Percentiles rank a stretch among this genome's conserved stretches.
Evolutionary conservation across 1,140 invertebrate species (phyloP).

Genomic region (Listronotus oregonensis): DNA sequence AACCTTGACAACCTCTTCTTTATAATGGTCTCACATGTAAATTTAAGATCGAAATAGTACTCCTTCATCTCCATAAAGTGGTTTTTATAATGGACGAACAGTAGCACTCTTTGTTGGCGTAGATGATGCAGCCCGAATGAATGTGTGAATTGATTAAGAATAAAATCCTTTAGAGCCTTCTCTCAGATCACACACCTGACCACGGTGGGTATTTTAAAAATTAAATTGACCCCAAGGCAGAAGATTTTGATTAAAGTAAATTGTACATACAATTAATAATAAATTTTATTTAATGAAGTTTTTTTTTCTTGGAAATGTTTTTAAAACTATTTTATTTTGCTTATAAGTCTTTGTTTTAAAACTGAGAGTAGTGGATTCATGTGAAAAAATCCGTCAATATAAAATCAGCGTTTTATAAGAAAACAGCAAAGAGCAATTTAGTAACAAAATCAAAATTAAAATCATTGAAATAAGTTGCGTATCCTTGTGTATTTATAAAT

Average conservation of each 20-base stretch:
- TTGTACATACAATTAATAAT: not conserved
- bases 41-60: conserved; percentile 25
- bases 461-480: too few relatives aligned
- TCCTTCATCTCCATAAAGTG: conserved; percentile 31
- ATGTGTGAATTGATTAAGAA: conserved; percentile 47
- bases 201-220: conserved; percentile 23
- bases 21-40: conserved; percentile 16
- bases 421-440: too few relatives aligned
- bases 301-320: too few relatives aligned
- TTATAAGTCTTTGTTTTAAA: too few relatives aligned
- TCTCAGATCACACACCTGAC: conserved; percentile 39
- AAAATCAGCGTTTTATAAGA: too few relatives aligned
- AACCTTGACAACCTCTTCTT: conserved; percentile 25
- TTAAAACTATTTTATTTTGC: too few relatives aligned
- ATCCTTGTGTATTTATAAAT: too few relatives aligned
- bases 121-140: conserved; percentile 46
- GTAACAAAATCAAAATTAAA: too few relatives aligned
- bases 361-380: too few relatives aligned
- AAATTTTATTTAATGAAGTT: too few relatives aligned
- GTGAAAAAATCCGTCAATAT: too few relatives aligned
- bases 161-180: conserved; percentile 38
- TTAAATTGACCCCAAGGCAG: conserved; percentile 3
- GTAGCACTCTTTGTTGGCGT: conserved; percentile 47
- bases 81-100: conserved; percentile 42
- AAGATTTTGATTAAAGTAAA: conserved; percentile 1